phyloP scores from a whole-genome alignment of 2,888 invertebrate species.

The Mesorhabditis spiculigera region DNA sequence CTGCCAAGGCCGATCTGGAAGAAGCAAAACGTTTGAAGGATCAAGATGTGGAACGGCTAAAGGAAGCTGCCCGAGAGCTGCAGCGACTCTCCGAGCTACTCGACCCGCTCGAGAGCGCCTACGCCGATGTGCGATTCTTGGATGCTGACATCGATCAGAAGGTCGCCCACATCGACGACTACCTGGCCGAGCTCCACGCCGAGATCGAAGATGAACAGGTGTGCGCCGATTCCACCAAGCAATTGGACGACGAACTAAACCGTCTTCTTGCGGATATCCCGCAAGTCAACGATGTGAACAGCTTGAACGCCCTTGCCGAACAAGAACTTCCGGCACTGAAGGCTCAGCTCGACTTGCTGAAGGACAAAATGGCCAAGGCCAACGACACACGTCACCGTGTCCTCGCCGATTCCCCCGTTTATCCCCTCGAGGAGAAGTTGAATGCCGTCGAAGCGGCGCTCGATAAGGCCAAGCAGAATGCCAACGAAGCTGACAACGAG shows the following conservation, averaged over 20 bases:
- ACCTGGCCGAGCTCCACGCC: constrained; percentile 23
- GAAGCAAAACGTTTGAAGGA: no score
- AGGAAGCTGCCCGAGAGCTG: no score
- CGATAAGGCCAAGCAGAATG: constrained; percentile 22
- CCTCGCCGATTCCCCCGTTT: constrained; percentile 17
- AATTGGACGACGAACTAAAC: constrained; percentile 27
- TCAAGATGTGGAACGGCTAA: no score
- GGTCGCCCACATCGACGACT: constrained; percentile 36
- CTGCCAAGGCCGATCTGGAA: no score
- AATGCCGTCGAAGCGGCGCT: constrained; percentile 23
- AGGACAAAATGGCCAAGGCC: constrained; percentile 23
- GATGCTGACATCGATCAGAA: constrained; percentile 44
- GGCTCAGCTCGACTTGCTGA: constrained; percentile 27
- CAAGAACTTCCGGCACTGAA: constrained; percentile 25
- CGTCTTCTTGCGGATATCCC: constrained; percentile 18
- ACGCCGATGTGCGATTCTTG: no score
- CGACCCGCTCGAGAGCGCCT: no score
- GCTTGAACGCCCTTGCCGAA: constrained; percentile 8
- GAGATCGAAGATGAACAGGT: constrained; percentile 33
- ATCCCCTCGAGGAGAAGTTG: constrained; percentile 23
- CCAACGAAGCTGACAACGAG: constrained; percentile 26
- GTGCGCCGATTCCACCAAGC: constrained; percentile 29
- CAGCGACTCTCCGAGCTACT: no score
- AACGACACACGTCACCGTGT: constrained; percentile 26
- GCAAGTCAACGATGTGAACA: constrained; percentile 14